These are phyloP conservation scores for Pediacus dermestoides DNA, from an alignment of 2,888 invertebrate species.

Conservation along the genomic window DNA sequence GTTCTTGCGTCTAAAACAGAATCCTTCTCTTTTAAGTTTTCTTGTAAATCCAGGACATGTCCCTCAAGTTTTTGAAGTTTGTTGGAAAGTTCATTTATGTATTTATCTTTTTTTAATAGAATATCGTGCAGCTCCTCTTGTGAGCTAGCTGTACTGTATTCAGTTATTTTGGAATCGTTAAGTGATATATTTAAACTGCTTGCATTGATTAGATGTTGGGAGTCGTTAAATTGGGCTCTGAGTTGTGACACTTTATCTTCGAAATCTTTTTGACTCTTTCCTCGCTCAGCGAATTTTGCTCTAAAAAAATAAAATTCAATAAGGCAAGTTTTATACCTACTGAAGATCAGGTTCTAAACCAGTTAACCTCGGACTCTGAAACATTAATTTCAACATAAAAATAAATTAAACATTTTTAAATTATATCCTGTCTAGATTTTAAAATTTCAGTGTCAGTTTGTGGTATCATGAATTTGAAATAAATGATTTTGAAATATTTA, in stretches of 20 bases:
- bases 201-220: conserved; percentile 45
- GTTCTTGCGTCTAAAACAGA: conserved; percentile 79
- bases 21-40: conserved; percentile 77
- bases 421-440: no score
- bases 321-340: not conserved
- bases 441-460: no score
- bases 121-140: conserved; percentile 47
- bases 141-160: conserved; percentile 41
- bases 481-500: no score
- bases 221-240: conserved; percentile 55
- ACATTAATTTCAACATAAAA: no score
- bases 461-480: no score
- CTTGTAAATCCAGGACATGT: conserved; percentile 75
- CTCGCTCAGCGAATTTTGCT: conserved; percentile 53
- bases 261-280: conserved; percentile 53
- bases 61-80: conserved; percentile 73
- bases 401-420: no score
- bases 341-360: no score
- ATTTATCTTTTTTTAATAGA: conserved; percentile 60
- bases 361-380: no score
- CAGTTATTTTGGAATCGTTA: conserved; percentile 36
- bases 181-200: conserved; percentile 38
- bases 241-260: conserved; percentile 55
- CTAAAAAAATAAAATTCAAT: conserved; percentile 30
- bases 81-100: conserved; percentile 62